Evolutionary conservation across 2,113 vertebrate species (phyloP), one percentile per base, ranked within the genome.

Genomic region (Callopanchax toddi): DNA sequence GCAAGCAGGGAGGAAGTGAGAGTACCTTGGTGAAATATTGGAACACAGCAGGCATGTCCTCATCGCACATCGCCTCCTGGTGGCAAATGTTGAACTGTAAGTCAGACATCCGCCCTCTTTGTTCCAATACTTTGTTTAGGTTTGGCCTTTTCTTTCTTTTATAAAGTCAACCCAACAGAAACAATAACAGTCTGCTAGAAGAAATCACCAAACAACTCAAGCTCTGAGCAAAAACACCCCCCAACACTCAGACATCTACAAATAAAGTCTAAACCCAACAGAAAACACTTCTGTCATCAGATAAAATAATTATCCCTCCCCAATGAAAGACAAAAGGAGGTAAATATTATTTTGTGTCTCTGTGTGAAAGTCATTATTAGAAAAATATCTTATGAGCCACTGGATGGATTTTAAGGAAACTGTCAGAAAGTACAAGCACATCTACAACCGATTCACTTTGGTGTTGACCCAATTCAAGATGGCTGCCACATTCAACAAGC

Each of bases 41-140:
- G 80, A 88, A 90, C 83, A 89, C 86, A 78, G 85, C 73, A 59
- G 94, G 93, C 0, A 93, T 93, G 53, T 90, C 86, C 10, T 95
- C 95, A 13, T 96, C 93, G 17, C 81, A 88, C 60, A 92, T 92
- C 9, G 86, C 87, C 89, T 96, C 95, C 76, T 86, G 72, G 93
- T 94, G 80, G 86, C 82, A 81, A 55, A 72, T 83, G 81, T 76
- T 67, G 65, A 45, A 74, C 70, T 67, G 62, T 51, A 58, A 71
- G 74, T 83, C 67, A 82, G 79, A 76, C 59, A 60, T 52, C 15
- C 7, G 59, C 60, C 65, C 46, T 67, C 34, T 54, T 55, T 62
- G 65, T 71, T 74, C 67, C 60, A 81, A 82, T 72, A 77, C 50
- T 36, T 32, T 25, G 50, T 36, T 63, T 22, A 43, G 36, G 49